Evolutionary conservation across 2,113 vertebrate species (phyloP).

Genomic region (Phaethornis superciliosus): DNA sequence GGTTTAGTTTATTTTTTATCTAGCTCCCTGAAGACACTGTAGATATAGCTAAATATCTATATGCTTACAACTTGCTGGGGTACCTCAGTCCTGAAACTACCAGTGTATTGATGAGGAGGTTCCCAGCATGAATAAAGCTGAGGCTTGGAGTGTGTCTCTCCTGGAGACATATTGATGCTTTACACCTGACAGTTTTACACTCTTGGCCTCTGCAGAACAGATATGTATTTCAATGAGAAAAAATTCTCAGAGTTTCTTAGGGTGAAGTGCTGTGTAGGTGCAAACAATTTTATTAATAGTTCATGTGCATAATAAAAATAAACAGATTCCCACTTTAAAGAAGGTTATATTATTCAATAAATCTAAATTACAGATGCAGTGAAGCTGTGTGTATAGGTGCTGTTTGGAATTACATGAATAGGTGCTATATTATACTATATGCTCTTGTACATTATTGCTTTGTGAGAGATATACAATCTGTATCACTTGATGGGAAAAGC

Average conservation of each 20-base stretch:
- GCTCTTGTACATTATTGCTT: slow-evolving; percentile 9
- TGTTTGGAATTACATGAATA: slow-evolving; percentile 35
- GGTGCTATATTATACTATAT: not conserved
- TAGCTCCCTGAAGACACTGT: not conserved
- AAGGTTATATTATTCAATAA: slow-evolving; percentile 52
- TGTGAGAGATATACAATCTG: not conserved
- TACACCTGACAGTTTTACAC: not conserved
- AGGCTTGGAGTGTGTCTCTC: not conserved
- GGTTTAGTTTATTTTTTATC: not conserved
- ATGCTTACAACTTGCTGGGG: not conserved
- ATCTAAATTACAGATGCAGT: slow-evolving; percentile 44
- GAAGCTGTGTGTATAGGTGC: slow-evolving; percentile 10
- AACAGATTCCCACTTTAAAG: slow-evolving; percentile 26
- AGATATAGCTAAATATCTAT: not conserved
- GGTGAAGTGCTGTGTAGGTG: not conserved
- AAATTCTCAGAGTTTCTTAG: not conserved
- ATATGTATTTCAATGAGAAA: not conserved
- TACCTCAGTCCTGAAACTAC: not conserved
- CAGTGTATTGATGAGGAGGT: not conserved
- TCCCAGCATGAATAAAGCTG: not conserved
- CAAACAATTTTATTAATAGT: slow-evolving; percentile 61
- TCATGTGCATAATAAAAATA: slow-evolving; percentile 59
- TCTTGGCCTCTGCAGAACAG: not conserved
- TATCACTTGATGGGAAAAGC: not conserved
- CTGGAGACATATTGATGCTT: not conserved